Evolutionary conservation across 1,140 invertebrate species (phyloP).

Genomic region (Diploscapter pachys): DNA sequence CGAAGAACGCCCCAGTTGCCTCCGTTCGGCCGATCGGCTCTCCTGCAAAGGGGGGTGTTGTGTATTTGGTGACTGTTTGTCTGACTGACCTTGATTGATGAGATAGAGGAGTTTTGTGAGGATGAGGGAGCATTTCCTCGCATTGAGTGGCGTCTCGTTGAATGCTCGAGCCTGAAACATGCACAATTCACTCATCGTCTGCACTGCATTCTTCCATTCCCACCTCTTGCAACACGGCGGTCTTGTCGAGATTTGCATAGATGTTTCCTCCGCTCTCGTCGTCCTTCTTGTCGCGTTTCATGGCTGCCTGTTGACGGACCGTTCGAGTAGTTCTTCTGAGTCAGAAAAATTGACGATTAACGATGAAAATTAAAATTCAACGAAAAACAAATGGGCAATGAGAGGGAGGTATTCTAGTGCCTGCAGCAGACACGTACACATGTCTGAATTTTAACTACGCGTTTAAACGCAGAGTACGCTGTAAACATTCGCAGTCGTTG

Average conservation of each 20-base stretch:
- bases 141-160: conserved; percentile 94
- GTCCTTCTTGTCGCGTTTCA: conserved; percentile 74
- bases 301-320: neutral
- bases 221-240: conserved; percentile 88
- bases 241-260: conserved; percentile 90
- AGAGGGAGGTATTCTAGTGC: too few relatives aligned
- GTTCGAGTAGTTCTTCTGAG: too few relatives aligned
- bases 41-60: neutral
- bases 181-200: too few relatives aligned
- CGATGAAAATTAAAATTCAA: too few relatives aligned
- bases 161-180: conserved; percentile 73
- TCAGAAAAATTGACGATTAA: too few relatives aligned
- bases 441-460: too few relatives aligned
- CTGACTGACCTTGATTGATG: conserved; percentile 73
- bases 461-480: too few relatives aligned
- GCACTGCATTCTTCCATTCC: neutral
- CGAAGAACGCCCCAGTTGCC: conserved; percentile 97
- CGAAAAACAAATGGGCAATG: too few relatives aligned
- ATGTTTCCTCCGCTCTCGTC: conserved; percentile 74
- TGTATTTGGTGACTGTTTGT: neutral
- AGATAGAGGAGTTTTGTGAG: conserved; percentile 93
- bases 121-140: conserved; percentile 89
- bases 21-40: conserved; percentile 85
- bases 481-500: too few relatives aligned
- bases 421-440: too few relatives aligned